A percentile compares a stretch with the other conserved stretches of the same genome.
Conservation (phyloP, 2,888 invertebrate genomes). For the Caenorhabditis doughertyi region DNA sequence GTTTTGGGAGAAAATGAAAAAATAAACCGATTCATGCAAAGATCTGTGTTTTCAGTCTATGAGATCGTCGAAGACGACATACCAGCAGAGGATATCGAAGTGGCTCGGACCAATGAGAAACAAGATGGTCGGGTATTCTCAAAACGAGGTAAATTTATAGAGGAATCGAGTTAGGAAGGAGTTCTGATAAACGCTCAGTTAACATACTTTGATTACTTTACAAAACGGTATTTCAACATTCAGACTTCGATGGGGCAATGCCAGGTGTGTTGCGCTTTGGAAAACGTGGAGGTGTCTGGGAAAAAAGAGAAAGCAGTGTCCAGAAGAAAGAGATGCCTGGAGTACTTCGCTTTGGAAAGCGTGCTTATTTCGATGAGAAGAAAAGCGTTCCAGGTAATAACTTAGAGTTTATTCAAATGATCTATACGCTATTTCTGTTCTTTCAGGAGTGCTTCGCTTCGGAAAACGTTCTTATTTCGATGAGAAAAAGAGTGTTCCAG, state of each 20-base stretch:
- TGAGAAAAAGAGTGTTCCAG: conserved; percentile 75
- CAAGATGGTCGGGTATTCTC: conserved; percentile 61
- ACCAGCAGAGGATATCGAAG: conserved; percentile 61
- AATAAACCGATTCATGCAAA: neutral
- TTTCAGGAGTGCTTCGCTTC: conserved; percentile 66
- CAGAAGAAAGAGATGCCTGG: conserved; percentile 73
- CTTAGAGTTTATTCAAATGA: neutral
- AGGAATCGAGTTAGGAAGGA: too few species aligned
- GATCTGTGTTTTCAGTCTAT: conserved; percentile 56
- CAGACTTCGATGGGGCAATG: conserved; percentile 76
- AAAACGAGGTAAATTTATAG: conserved; percentile 56
- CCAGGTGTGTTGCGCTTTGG: conserved; percentile 81
- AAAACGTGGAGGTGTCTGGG: conserved; percentile 72
- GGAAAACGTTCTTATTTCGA: conserved; percentile 69
- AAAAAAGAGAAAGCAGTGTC: conserved; percentile 63
- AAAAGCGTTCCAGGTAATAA: conserved; percentile 72
- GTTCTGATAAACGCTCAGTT: neutral
- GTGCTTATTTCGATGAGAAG: conserved; percentile 68
- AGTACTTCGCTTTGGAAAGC: conserved; percentile 73
- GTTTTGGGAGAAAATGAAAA: neutral
- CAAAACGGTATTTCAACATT: too few species aligned
- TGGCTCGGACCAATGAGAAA: conserved; percentile 48
- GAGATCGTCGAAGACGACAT: conserved; percentile 64
- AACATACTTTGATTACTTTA: too few species aligned
- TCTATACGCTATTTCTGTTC: neutral